Conservation (phyloP, 1,140 invertebrate genomes). For the Nomia melanderi region DNA sequence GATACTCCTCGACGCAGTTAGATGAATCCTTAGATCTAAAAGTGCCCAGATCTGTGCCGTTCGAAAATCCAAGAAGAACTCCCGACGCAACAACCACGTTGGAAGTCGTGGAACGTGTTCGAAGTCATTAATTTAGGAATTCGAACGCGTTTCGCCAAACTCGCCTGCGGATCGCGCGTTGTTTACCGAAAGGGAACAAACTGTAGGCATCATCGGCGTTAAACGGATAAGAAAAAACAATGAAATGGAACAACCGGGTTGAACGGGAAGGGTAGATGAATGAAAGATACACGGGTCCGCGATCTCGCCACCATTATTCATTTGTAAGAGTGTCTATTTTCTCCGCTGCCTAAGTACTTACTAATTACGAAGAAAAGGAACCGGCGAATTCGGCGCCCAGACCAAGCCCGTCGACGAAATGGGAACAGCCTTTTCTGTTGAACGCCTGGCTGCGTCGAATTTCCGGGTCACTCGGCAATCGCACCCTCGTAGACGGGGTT, state of each 20-base stretch:
- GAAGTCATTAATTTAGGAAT: background rate
- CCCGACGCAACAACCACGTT: background rate
- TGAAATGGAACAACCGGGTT: background rate
- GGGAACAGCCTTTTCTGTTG: conserved; percentile 6
- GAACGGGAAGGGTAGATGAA: background rate
- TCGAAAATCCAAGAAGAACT: background rate
- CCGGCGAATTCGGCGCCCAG: conserved; percentile 51
- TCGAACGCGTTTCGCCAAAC: background rate
- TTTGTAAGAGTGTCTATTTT: conserved; percentile 73
- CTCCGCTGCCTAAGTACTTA: conserved; percentile 70
- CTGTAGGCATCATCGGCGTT: background rate
- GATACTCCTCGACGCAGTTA: background rate
- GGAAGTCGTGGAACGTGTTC: background rate
- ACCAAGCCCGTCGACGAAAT: conserved; percentile 54
- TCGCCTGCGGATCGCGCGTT: background rate
- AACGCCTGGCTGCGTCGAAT: background rate
- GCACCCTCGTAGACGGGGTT: conserved; percentile 41
- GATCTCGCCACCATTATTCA: conserved; percentile 68
- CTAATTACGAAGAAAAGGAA: conserved; percentile 54
- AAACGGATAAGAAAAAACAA: background rate
- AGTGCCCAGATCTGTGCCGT: conserved; percentile 18
- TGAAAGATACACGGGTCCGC: conserved; percentile 56
- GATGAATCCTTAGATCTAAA: conserved; percentile 2
- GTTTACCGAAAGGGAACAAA: background rate
- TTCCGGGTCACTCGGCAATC: conserved; percentile 10